Evolutionary conservation across 2,113 vertebrate genomes (phyloP).

Genomic region (Cairina moschata): DNA sequence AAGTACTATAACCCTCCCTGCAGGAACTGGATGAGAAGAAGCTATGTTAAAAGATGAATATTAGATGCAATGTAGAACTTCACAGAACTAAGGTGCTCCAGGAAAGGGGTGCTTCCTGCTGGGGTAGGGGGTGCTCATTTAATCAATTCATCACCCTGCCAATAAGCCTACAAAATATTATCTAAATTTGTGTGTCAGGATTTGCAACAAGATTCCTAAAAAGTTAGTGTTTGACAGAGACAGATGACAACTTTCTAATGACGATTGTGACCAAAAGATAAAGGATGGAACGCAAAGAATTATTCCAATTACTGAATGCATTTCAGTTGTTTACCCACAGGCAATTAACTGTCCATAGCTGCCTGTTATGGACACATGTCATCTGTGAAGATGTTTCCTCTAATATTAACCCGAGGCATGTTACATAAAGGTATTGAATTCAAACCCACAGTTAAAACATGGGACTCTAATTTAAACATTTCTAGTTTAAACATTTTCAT

Average conservation of each 20-base stretch:
- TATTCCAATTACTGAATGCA: rapidly evolving
- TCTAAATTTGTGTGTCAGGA: neutral
- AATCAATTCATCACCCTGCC: too few relatives aligned
- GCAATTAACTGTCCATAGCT: neutral
- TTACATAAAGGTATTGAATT: rapidly evolving
- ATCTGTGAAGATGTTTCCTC: rapidly evolving
- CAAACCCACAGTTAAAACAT: neutral
- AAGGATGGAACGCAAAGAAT: neutral
- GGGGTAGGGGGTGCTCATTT: neutral
- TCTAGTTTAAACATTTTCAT: neutral
- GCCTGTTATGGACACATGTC: rapidly evolving
- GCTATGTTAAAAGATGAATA: neutral
- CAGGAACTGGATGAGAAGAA: neutral
- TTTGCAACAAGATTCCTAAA: neutral
- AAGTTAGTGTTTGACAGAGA: neutral
- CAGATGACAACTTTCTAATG: neutral
- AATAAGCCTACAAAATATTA: neutral
- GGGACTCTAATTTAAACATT: rapidly evolving
- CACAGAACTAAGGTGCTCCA: neutral
- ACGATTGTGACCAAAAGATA: neutral
- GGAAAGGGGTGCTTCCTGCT: neutral
- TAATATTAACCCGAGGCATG: rapidly evolving
- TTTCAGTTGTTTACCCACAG: neutral
- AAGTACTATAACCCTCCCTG: neutral
- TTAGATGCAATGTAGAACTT: neutral